A percentile compares a stretch with the other conserved stretches of the same genome.
These are phyloP conservation scores for Thaumetopoea pityocampa DNA, from an alignment of 1,140 invertebrate species.

Conservation along the genomic window DNA sequence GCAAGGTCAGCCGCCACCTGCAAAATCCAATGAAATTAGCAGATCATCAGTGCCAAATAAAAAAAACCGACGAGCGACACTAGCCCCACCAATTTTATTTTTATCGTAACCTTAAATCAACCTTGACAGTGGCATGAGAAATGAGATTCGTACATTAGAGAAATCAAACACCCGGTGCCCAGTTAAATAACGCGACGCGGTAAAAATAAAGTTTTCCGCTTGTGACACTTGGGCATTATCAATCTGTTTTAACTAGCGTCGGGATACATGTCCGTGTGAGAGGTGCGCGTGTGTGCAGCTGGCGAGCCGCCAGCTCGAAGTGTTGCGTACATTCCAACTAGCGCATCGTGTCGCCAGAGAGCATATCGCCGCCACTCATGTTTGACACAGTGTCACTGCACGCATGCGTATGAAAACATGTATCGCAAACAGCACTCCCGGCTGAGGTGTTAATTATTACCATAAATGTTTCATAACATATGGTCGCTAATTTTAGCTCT, in stretches of 20 bases:
- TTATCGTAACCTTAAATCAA: constrained; percentile 71
- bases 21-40: constrained; percentile 15
- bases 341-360: too few species aligned
- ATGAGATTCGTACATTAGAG: constrained; percentile 49
- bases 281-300: constrained; percentile 23
- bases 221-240: constrained; percentile 68
- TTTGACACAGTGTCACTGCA: background rate
- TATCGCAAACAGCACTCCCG: constrained; percentile 3
- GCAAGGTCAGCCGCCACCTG: constrained; percentile 48
- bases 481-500: constrained; percentile 46
- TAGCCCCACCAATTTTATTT: constrained; percentile 47
- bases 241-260: constrained; percentile 64
- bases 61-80: constrained; percentile 40
- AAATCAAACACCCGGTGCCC: constrained; percentile 47
- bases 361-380: constrained; percentile 12
- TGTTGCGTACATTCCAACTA: too few species aligned
- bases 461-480: constrained; percentile 51
- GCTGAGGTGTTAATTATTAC: constrained; percentile 50
- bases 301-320: too few species aligned
- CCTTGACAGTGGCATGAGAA: constrained; percentile 71
- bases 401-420: constrained; percentile 17
- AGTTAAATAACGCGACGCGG: constrained; percentile 37
- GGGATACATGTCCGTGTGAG: constrained; percentile 36
- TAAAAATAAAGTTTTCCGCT: constrained; percentile 59
- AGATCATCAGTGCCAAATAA: constrained; percentile 35